Evolutionary conservation across 2,797 vertebrate genomes (phyloP).

Genomic region (Tapirus indicus): DNA sequence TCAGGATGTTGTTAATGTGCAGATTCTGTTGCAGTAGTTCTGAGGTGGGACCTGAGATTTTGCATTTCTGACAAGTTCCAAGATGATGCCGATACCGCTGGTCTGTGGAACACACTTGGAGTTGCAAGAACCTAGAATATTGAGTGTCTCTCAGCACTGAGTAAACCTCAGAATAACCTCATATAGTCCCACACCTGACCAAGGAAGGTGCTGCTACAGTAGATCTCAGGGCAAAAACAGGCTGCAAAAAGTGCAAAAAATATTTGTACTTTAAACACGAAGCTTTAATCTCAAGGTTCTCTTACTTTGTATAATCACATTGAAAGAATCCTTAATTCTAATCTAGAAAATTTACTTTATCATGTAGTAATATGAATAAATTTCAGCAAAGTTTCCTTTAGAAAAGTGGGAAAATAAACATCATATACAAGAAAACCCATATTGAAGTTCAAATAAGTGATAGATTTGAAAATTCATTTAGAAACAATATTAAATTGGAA

Average conservation of each 20-base stretch:
- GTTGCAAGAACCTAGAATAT: background rate
- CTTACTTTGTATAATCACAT: background rate
- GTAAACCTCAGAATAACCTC: background rate
- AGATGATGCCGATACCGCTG: background rate
- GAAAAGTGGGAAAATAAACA: background rate
- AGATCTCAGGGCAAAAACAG: background rate
- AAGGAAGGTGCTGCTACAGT: background rate
- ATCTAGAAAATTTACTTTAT: background rate
- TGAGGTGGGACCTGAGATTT: background rate
- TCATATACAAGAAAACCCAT: background rate
- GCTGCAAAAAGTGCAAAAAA: background rate
- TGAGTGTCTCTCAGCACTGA: background rate
- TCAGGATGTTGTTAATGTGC: background rate
- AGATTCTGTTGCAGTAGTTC: background rate
- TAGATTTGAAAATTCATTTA: constrained; percentile 56
- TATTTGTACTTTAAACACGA: background rate
- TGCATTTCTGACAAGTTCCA: background rate
- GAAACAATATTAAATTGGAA: constrained; percentile 52
- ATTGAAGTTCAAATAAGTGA: background rate
- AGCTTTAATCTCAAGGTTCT: background rate
- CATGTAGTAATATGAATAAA: background rate
- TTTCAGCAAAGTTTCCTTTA: constrained; percentile 9
- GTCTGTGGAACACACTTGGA: background rate
- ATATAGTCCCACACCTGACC: background rate
- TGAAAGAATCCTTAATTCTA: background rate